Evolutionary conservation across 2,888 invertebrate genomes (phyloP).

Genomic region (Drosophila paranaensis): DNA sequence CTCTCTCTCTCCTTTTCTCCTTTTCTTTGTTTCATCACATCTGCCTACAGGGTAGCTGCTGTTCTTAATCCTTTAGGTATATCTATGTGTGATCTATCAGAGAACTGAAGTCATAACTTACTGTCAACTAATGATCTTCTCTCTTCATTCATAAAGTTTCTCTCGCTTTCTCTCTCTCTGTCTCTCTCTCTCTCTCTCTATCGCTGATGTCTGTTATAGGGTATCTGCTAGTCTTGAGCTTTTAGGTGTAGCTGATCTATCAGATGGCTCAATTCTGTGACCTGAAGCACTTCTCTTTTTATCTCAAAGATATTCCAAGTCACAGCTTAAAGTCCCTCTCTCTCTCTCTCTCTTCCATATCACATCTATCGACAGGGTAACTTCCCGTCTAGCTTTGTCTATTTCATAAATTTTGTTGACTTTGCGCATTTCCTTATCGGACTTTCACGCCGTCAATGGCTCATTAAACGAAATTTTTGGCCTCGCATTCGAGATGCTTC

Average conservation of each 20-base stretch:
- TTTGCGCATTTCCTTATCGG: slow-evolving; percentile 14
- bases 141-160: too few relatives aligned
- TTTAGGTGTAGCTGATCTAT: too few relatives aligned
- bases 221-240: background rate
- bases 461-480: slow-evolving; percentile 29
- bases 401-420: background rate
- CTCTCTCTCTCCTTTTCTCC: too few relatives aligned
- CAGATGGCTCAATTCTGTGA: too few relatives aligned
- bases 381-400: background rate
- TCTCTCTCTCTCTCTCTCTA: background rate
- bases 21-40: background rate
- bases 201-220: background rate
- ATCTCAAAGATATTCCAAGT: background rate
- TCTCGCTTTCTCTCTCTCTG: background rate
- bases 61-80: background rate
- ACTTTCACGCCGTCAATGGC: slow-evolving; percentile 17
- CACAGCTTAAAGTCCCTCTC: background rate
- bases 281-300: too few relatives aligned
- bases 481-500: slow-evolving; percentile 25
- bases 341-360: background rate
- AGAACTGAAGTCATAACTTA: too few relatives aligned
- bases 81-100: too few relatives aligned
- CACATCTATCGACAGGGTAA: background rate
- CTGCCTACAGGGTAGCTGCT: background rate
- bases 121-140: too few relatives aligned